phyloP scores from a whole-genome alignment of 2,797 vertebrate species.

The Champsocephalus gunnari region DNA sequence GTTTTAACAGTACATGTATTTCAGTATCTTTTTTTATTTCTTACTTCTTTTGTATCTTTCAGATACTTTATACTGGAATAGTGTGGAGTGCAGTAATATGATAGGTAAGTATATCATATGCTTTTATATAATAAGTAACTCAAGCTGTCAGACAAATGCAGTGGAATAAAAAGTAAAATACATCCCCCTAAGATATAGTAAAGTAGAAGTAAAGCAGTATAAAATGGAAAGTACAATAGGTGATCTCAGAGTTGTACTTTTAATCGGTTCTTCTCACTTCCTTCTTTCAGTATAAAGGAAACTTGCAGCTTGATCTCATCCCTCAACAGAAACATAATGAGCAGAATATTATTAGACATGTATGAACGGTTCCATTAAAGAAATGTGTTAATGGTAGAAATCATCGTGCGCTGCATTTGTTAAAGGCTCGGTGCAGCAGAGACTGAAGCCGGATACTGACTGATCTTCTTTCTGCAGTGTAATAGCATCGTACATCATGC shows the following conservation, averaged over 20 bases:
- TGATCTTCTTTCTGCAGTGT: constrained; percentile 66
- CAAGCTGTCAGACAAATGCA: too few species aligned
- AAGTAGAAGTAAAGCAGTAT: too few species aligned
- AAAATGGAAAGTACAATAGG: too few species aligned
- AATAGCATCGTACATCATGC: constrained; percentile 72
- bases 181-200: too few species aligned
- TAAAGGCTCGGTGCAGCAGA: constrained; percentile 12
- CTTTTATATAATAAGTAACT: too few species aligned
- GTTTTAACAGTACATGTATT: too few species aligned
- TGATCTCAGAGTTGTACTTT: background rate
- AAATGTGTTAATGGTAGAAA: constrained; percentile 8
- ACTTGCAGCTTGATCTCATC: background rate
- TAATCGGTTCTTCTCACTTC: background rate
- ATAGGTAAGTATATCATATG: too few species aligned
- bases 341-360: constrained; percentile 7
- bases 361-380: constrained; percentile 16
- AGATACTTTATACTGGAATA: too few species aligned
- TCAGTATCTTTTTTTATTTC: too few species aligned
- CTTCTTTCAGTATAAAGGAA: constrained; percentile 18
- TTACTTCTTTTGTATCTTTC: too few species aligned
- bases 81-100: too few species aligned
- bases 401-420: constrained; percentile 19
- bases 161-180: too few species aligned
- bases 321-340: constrained; percentile 4
- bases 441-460: constrained; percentile 48